phyloP scores from a whole-genome alignment of 2,113 vertebrate genomes.

The Chaetodon trifascialis region DNA sequence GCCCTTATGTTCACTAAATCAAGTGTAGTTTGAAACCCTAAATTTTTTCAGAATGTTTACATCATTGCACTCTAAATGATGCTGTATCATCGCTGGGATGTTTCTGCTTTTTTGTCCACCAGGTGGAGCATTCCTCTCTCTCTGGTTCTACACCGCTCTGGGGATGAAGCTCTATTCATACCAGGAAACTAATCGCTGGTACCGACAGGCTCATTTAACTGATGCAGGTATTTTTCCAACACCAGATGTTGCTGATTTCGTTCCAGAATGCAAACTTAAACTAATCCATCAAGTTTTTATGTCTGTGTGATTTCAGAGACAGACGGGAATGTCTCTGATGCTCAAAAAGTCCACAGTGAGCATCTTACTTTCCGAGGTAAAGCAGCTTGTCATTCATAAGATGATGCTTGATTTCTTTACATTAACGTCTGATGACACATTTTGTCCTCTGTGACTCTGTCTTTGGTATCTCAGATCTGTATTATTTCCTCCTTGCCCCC shows the following conservation, averaged over 20 bases:
- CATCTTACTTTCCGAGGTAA: conserved; percentile 58
- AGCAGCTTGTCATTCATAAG: neutral
- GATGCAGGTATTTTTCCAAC: conserved; percentile 40
- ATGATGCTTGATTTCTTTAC: neutral
- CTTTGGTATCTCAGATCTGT: conserved; percentile 52
- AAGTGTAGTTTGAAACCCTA: neutral
- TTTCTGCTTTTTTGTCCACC: conserved; percentile 19
- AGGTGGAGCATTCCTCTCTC: conserved; percentile 63
- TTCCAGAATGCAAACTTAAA: neutral
- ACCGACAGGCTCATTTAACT: conserved; percentile 31
- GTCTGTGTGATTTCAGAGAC: conserved; percentile 23
- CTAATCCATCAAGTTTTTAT: neutral
- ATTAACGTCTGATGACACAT: neutral
- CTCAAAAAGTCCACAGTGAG: neutral
- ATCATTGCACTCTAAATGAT: neutral
- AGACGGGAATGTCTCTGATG: neutral
- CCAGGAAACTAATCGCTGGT: conserved; percentile 64
- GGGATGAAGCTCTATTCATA: conserved; percentile 72
- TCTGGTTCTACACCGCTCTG: conserved; percentile 51
- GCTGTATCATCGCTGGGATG: neutral
- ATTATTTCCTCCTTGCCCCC: conserved; percentile 72
- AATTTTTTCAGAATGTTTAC: too few relatives aligned
- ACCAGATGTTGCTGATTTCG: neutral
- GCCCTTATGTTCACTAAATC: neutral
- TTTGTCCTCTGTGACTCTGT: conserved; percentile 6